Base-by-base conservation (phyloP, 2,888 invertebrate genomes). In the Tinea pellionella region DNA sequence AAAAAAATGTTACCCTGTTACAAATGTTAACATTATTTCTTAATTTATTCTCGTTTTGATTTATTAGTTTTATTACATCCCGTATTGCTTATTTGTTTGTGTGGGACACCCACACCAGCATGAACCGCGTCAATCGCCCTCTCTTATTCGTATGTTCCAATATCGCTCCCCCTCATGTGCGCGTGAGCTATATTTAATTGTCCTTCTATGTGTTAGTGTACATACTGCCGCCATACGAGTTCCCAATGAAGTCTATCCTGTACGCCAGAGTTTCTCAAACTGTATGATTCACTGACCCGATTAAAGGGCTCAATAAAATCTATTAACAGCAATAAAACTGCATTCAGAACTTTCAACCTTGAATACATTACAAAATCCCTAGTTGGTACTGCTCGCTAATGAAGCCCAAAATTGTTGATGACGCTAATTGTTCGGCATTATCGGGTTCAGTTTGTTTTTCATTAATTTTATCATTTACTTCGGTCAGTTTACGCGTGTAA, bases 181-280 rank as follows among this genome's bases (percentile, higher is more conserved):
- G 80, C 18, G 80, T 79, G 81, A 65, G 74, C 82, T 85, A 86
- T 83, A 85, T 83, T 80, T 84, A 81, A 80, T 78, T 77, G 73
- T 72, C 74, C 68, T 68, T 76, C 74, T 75, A 77, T 78, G 80
- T 75, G 77, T 71, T 71, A 73, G 73, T 71, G 69, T 71, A 70
- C 80, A 80, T 77, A 69, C 73, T 72, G 78, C 67, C 67, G 67
- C 77, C 80, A 82, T 83, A 83, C 85, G 85, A 80, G 80, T 82
- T 78, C 74, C 85, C 81, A 82, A 82, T 83, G 80, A 78, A 80
- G 78, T 79, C 78, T 80, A 79, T 79, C 75, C 77, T 77, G 73
- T 72, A 66, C 63, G 66, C 57, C 80, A 78, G 64, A 64, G 61
- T 62, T 74, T 78, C 80, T 74, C 84, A 86, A 87, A 78, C 72